Evolutionary conservation across 2,888 invertebrate species (phyloP), one percentile per base, ranked within the genome.

Genomic region (Koerneria pararmatus): DNA sequence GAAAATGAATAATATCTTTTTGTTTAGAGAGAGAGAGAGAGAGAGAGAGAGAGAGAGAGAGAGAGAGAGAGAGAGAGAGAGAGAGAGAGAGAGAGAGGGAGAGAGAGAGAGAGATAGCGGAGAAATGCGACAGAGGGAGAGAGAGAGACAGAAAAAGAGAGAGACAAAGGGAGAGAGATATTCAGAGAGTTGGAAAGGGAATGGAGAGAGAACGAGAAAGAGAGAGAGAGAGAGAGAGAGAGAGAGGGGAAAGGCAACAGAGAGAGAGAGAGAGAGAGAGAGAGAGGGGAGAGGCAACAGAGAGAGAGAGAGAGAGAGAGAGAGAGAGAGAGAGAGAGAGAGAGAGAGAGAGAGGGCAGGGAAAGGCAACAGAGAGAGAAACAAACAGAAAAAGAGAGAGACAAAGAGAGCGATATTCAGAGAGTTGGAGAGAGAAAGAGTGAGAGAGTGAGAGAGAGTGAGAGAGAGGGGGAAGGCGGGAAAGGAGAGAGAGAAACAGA

Each of bases 51-150:
- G 5, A 27, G n/a, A 11, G 8, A 5, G 51, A 22, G 51, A 51
- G 51, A 15, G 51, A 51, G 51, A 51, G 51, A 51, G 51, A 51
- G n/a, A 51, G 51, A 22, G n/a, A 51, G 51, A n/a, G n/a, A 22
- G 51, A 51, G 51, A 51, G n/a, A 22, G 22, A 51, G 51, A 51
- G 51, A 22, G n/a, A 11, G 8, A 11, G 5, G 51, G 8, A 51
- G 51, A 22, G 51, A 51, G n/a, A 51, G 8, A 22, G 8, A 51
- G 51, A 51, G n/a, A 22, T 27, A n/a, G 8, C 53, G 8, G 56
- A 15, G 5, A 22, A 29, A 56, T 29, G 22, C 15, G 56, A 22
- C 4, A 27, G 31, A 32, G 32, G 11, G 56, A 29, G 5, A 32
- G 24, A 11, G 4, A n/a, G n/a, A n/a, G n/a, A n/a, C n/a, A n/a